Conservation (phyloP, 2,113 vertebrate genomes). For the Lanius ludovicianus region DNA sequence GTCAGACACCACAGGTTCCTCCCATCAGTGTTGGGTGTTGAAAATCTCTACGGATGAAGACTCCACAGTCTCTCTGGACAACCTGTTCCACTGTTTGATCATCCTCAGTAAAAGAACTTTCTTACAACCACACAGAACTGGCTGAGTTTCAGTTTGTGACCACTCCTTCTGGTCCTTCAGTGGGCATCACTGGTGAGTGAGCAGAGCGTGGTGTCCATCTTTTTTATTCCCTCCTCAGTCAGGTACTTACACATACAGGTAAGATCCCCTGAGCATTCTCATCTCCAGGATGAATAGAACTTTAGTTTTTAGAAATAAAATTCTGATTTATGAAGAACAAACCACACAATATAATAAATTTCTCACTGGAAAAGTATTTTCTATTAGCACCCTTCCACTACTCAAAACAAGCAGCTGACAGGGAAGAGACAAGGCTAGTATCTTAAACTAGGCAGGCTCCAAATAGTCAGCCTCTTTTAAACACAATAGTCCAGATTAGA, state of each 20-base stretch:
- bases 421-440: background rate
- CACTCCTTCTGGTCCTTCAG: background rate
- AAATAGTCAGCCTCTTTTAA: background rate
- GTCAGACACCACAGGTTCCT: background rate
- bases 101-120: background rate
- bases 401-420: background rate
- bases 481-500: background rate
- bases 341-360: background rate
- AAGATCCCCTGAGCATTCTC: background rate
- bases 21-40: background rate
- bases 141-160: background rate
- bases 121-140: background rate
- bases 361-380: background rate
- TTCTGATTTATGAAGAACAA: background rate
- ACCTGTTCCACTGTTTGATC: background rate
- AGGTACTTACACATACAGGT: background rate
- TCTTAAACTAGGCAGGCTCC: background rate
- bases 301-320: background rate
- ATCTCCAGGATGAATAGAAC: background rate
- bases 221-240: background rate
- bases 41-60: background rate
- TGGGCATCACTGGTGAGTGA: background rate
- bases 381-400: background rate
- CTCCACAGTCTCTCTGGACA: background rate
- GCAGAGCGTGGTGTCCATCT: background rate